Percentiles rank a stretch among this genome's conserved stretches.
Evolutionary conservation across 2,888 invertebrate species (phyloP).

Genomic region (Alviniconcha strummeri): DNA sequence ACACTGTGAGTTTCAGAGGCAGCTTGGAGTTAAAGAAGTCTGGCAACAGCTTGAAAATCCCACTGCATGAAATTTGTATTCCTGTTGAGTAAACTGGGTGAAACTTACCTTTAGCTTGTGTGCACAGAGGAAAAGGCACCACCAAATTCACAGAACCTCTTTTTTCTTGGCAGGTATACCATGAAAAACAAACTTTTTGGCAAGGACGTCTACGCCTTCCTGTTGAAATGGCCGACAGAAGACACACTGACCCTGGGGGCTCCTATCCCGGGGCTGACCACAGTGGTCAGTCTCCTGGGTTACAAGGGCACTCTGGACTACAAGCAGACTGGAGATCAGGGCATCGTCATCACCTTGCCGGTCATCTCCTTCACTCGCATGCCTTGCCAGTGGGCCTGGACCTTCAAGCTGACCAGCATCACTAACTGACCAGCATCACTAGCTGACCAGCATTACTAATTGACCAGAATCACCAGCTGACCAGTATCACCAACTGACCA

Average conservation of each 20-base stretch:
- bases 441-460: too few relatives aligned
- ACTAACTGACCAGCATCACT: slow-evolving; percentile 31
- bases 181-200: slow-evolving; percentile 45
- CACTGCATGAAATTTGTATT: too few relatives aligned
- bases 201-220: slow-evolving; percentile 79
- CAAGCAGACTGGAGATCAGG: slow-evolving; percentile 38
- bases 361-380: slow-evolving; percentile 54
- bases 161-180: slow-evolving; percentile 55
- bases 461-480: too few relatives aligned
- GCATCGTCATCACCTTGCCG: slow-evolving; percentile 61
- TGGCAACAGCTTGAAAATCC: too few relatives aligned
- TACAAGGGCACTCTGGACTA: slow-evolving; percentile 49
- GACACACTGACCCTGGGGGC: slow-evolving; percentile 77
- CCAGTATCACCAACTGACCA: too few relatives aligned
- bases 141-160: too few relatives aligned
- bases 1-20: too few relatives aligned
- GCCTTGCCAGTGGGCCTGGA: slow-evolving; percentile 68
- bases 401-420: slow-evolving; percentile 60
- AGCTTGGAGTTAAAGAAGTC: too few relatives aligned
- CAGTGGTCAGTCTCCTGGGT: slow-evolving; percentile 76
- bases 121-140: too few relatives aligned
- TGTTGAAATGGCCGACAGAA: slow-evolving; percentile 82
- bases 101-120: too few relatives aligned
- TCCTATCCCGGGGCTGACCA: slow-evolving; percentile 62
- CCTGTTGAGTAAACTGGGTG: too few relatives aligned